These are phyloP conservation scores for Andrena fulva DNA, from an alignment of 2,888 invertebrate species.

Conservation along the genomic window DNA sequence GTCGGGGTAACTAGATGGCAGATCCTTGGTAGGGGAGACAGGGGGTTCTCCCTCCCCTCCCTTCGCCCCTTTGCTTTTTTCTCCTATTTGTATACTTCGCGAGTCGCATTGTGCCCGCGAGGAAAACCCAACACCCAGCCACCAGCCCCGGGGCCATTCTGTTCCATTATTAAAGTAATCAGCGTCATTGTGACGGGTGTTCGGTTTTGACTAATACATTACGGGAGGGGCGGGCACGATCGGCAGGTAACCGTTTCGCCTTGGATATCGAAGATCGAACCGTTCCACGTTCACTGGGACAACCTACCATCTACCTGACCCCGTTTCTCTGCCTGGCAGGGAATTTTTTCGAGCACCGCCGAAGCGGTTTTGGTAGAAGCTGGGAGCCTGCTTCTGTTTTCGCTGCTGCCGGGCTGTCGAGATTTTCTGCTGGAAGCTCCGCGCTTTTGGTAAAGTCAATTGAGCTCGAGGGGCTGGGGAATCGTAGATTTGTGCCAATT, in stretches of 20 bases:
- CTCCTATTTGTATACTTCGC: constrained; percentile 83
- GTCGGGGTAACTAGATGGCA: constrained; percentile 81
- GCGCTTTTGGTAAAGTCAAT: too few relatives aligned
- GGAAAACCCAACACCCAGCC: constrained; percentile 83
- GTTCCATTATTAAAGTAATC: constrained; percentile 84
- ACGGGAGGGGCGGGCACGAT: constrained; percentile 62
- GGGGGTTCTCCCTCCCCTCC: background rate
- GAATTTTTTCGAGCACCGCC: background rate
- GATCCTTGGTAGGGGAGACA: constrained; percentile 77
- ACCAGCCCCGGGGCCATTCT: constrained; percentile 82
- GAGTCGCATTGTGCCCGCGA: constrained; percentile 78
- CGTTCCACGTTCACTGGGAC: background rate
- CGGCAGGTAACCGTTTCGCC: constrained; percentile 69
- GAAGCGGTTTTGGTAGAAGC: background rate
- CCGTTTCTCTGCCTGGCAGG: constrained; percentile 5
- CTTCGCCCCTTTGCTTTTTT: constrained; percentile 64
- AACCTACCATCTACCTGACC: constrained; percentile 26
- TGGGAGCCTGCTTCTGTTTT: background rate
- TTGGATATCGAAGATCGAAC: constrained; percentile 29
- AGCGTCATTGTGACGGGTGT: constrained; percentile 82
- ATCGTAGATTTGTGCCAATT: too few relatives aligned
- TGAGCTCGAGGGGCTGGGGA: too few relatives aligned
- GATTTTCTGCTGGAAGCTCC: background rate
- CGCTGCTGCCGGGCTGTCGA: background rate
- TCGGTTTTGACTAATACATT: constrained; percentile 78